Evolutionary conservation across 2,888 invertebrate genomes (phyloP), one percentile per base, ranked within the genome.

Genomic region (Frankliniella intonsa): DNA sequence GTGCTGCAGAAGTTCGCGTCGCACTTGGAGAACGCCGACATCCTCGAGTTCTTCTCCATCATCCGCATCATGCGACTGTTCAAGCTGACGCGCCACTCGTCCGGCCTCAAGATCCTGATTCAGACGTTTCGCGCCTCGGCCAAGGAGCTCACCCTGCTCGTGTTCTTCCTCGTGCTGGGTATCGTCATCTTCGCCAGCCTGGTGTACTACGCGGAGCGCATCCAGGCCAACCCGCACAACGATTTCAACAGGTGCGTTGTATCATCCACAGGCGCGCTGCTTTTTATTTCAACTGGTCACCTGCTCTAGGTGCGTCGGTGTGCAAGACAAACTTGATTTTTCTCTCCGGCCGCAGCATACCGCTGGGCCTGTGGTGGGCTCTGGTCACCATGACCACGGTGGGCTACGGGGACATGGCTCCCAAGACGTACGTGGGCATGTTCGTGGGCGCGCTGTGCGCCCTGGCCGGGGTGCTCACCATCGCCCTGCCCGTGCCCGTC

Each of bases 351-450:
- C n/a, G 62, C 62, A 97, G 97, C 89, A 99, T 99, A 91, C 98
- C 98, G 80, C 91, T 97, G 86, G 98, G 98, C 80, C 90, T 98
- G 85, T 98, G 98, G 98, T 99, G 98, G 98, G 98, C 98, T 80
- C 92, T 98, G 89, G 98, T 98, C 85, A 98, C 98, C 85, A 98
- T 99, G 98, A 99, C 98, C 85, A 97, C 97, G 0, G 98, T 98
- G 83, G 98, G 98, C 80, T 99, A 98, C 88, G 98, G 98, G 83
- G 98, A 98, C 89, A 98, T 98, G 97, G 97, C 95, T 85, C 98
- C 98, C 84, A 98, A 98, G 89, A 98, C 98, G 80, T 98, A 98
- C 88, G 95, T 97, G 84, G 98, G 98, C 85, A 98, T 98, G 98
- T 97, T 98, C 88, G 98, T 98, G 85, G 98, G 98, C 85, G 97